Evolutionary conservation across 2,888 invertebrate species (phyloP).

Genomic region (Portevinia maculata): DNA sequence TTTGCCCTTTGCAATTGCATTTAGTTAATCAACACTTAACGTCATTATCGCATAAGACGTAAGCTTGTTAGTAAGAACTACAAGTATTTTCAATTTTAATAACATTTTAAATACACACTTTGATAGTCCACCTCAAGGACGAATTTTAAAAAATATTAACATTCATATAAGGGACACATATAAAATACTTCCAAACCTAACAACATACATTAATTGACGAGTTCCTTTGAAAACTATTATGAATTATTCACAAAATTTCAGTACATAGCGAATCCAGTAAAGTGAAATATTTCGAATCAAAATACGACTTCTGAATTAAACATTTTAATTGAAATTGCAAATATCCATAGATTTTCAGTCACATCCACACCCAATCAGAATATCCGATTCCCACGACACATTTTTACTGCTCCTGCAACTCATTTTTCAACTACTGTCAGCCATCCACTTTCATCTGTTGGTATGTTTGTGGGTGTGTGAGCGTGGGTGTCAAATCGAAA

Average conservation of each 20-base stretch:
- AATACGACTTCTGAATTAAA: conserved; percentile 38
- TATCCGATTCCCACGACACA: not conserved
- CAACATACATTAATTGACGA: not conserved
- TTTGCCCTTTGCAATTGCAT: too few relatives aligned
- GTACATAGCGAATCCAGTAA: not conserved
- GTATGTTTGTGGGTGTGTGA: not conserved
- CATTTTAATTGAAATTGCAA: conserved; percentile 46
- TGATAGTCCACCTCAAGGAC: too few relatives aligned
- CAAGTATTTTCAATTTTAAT: too few relatives aligned
- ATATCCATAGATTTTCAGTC: conserved; percentile 30
- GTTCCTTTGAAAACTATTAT: conserved; percentile 14
- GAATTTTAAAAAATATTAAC: not conserved
- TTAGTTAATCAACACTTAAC: too few relatives aligned
- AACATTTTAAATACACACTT: too few relatives aligned
- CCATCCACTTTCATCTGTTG: not conserved
- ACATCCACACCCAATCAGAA: conserved; percentile 19
- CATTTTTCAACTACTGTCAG: conserved; percentile 36
- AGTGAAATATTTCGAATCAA: conserved; percentile 18
- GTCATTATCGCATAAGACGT: too few relatives aligned
- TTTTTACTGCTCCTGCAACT: conserved; percentile 11
- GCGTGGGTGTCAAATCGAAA: conserved; percentile 42
- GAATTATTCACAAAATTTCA: conserved; percentile 25
- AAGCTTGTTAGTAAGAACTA: too few relatives aligned
- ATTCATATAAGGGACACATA: not conserved
- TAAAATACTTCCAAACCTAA: not conserved